Conservation (phyloP, 2,797 vertebrate species). For the Dromococcyx pavoninus region DNA sequence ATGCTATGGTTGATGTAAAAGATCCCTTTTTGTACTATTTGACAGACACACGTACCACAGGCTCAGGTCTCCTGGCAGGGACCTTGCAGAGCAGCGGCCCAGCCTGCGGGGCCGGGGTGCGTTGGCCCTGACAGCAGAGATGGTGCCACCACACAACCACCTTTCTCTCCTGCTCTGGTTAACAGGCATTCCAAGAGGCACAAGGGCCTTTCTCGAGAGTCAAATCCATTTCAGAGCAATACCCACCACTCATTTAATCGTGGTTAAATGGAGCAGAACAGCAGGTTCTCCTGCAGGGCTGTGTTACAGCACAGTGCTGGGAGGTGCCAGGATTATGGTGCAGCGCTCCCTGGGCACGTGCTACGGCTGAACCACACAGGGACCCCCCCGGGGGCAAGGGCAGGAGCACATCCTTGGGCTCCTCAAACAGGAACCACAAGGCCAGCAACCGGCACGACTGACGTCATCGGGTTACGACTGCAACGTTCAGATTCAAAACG, state of each 20-base stretch:
- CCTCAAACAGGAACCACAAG: background rate
- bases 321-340: background rate
- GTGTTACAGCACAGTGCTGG: accelerated
- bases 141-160: background rate
- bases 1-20: conserved; percentile 39
- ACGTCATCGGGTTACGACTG: accelerated
- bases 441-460: background rate
- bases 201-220: background rate
- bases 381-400: background rate
- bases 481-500: background rate
- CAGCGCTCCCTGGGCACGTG: accelerated
- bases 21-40: conserved; percentile 66
- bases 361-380: accelerated
- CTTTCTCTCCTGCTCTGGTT: background rate
- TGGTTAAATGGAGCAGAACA: accelerated
- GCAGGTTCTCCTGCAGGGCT: accelerated
- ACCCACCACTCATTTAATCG: accelerated
- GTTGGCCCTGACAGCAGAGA: background rate
- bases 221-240: background rate
- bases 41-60: conserved; percentile 38
- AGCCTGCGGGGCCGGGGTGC: background rate
- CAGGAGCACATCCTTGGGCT: background rate
- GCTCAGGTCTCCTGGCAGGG: conserved; percentile 59
- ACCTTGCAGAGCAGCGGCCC: background rate
- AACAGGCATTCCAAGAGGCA: accelerated